phyloP scores from a whole-genome alignment of 2,797 vertebrate species.

The Crocodylus rhombifer region DNA sequence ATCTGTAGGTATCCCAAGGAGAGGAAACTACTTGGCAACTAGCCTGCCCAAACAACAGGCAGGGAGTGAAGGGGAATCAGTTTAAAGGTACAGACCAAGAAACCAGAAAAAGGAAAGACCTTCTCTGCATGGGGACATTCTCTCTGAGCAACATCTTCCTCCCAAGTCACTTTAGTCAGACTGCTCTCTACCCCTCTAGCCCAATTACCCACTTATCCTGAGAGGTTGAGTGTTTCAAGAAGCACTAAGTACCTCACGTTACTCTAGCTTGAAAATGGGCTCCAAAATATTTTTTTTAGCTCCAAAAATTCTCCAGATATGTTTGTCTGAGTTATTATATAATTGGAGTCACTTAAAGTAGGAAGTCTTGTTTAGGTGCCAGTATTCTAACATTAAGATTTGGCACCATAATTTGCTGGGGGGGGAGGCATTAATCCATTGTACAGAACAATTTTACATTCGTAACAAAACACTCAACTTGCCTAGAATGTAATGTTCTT shows the following conservation, averaged over 20 bases:
- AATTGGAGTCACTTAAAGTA: neutral
- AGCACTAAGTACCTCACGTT: neutral
- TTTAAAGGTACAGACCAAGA: too few species aligned
- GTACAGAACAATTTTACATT: neutral
- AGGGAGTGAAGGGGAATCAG: too few species aligned
- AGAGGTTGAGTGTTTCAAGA: too few species aligned
- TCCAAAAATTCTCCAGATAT: neutral
- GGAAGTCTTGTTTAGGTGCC: neutral
- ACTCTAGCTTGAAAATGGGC: neutral
- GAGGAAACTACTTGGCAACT: neutral
- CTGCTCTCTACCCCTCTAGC: too few species aligned
- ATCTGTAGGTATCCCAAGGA: neutral
- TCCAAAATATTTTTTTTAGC: neutral
- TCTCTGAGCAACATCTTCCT: too few species aligned
- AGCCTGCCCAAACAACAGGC: neutral
- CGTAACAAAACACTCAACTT: neutral
- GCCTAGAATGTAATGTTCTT: fast-evolving
- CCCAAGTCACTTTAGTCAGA: too few species aligned
- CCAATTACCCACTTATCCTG: too few species aligned
- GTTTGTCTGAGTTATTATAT: neutral
- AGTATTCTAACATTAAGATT: neutral
- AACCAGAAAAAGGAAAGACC: too few species aligned
- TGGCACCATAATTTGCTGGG: neutral
- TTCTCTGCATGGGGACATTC: too few species aligned
- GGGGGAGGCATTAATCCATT: neutral